Evolutionary conservation across 2,797 vertebrate species (phyloP).

Genomic region (Pitangus sulphuratus): DNA sequence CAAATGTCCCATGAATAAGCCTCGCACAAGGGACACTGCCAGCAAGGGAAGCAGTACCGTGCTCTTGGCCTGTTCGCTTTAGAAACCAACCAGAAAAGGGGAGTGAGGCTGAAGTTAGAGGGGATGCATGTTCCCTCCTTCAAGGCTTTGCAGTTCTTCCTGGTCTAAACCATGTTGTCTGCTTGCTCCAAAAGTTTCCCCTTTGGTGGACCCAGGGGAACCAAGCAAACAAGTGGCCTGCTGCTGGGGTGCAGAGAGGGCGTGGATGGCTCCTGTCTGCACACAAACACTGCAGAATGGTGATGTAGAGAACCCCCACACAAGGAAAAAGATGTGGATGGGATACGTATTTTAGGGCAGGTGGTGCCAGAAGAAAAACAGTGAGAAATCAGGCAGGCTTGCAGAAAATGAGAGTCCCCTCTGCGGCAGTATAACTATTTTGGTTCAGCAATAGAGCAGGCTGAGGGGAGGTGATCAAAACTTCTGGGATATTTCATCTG

Average conservation of each 20-base stretch:
- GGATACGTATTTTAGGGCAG: background rate
- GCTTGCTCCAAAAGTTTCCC: background rate
- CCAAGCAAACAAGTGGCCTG: background rate
- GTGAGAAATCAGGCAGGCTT: background rate
- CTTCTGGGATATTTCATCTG: background rate
- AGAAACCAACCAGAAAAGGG: background rate
- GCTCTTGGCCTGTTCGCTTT: accelerated
- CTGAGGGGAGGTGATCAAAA: background rate
- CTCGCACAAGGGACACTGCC: background rate
- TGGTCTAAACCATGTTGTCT: background rate
- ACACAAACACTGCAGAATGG: background rate
- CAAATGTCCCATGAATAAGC: background rate
- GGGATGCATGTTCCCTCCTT: background rate
- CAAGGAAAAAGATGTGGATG: background rate
- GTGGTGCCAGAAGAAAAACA: background rate
- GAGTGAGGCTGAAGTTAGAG: background rate
- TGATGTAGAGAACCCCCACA: accelerated
- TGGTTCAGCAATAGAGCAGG: background rate
- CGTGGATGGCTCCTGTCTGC: accelerated
- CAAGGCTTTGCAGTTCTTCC: background rate
- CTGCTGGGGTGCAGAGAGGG: background rate
- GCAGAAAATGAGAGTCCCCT: background rate
- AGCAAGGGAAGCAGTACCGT: background rate
- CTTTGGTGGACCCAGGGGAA: background rate
- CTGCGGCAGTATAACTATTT: background rate